phyloP scores from a whole-genome alignment of 2,113 vertebrate species.

The Pituophis catenifer region DNA sequence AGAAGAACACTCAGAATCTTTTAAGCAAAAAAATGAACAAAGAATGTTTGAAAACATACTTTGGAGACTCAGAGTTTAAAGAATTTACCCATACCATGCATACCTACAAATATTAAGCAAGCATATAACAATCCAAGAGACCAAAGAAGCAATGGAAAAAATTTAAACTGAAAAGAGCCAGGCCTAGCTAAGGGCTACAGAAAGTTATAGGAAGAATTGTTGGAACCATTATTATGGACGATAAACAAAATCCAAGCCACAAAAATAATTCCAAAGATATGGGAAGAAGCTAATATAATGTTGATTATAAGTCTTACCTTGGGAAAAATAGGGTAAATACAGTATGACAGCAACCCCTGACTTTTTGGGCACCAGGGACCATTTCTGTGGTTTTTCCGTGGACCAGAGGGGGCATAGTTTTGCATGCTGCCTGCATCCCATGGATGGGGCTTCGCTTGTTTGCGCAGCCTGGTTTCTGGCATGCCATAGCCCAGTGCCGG shows the following conservation, averaged over 20 bases:
- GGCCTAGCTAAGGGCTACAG: background rate
- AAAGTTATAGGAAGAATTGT: background rate
- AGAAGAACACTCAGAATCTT: background rate
- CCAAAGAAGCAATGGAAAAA: background rate
- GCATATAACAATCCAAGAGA: background rate
- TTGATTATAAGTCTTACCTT: background rate
- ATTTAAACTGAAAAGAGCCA: background rate
- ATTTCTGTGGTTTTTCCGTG: too few relatives aligned
- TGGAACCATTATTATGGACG: background rate
- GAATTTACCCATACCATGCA: background rate
- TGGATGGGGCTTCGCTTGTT: too few relatives aligned
- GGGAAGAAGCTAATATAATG: background rate
- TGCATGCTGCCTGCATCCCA: too few relatives aligned
- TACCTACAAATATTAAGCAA: background rate
- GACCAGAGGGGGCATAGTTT: too few relatives aligned
- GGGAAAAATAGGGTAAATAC: background rate
- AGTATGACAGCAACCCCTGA: background rate
- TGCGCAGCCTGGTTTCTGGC: too few relatives aligned
- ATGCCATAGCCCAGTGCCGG: too few relatives aligned
- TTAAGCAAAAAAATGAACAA: background rate
- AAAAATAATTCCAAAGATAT: background rate
- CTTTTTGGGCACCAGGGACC: too few relatives aligned
- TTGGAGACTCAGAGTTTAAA: background rate
- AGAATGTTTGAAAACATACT: background rate
- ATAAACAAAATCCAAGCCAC: background rate